These are phyloP conservation scores for Vultur gryphus DNA, from an alignment of 2,797 vertebrate species.

Conservation along the genomic window DNA sequence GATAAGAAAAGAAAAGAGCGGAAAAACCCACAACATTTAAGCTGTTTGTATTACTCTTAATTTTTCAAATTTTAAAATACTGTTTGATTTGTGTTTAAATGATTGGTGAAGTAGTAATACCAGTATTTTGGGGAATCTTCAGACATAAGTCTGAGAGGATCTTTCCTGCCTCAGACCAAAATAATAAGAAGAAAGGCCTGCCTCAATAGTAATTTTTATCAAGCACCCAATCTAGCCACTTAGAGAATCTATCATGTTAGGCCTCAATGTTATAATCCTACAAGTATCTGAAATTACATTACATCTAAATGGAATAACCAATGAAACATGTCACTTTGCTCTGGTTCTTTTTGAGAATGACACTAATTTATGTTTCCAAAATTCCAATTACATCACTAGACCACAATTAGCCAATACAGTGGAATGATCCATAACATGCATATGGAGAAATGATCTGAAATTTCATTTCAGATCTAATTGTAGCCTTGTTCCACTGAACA, in stretches of 20 bases:
- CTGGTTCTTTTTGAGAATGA: constrained; percentile 3
- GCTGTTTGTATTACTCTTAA: neutral
- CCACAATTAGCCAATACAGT: neutral
- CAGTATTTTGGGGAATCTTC: neutral
- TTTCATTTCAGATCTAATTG: neutral
- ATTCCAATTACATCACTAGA: neutral
- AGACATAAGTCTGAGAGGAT: neutral
- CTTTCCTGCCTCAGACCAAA: neutral
- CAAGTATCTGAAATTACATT: constrained; percentile 30
- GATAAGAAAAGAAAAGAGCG: neutral
- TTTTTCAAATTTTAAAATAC: neutral
- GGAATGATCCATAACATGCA: neutral
- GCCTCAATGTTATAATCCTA: neutral
- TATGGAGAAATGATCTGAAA: neutral
- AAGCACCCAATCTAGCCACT: neutral
- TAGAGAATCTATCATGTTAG: neutral
- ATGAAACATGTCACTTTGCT: neutral
- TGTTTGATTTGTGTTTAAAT: neutral
- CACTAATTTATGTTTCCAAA: constrained; percentile 29
- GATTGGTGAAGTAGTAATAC: neutral
- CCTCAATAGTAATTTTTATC: neutral
- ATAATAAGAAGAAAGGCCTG: neutral
- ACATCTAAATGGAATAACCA: constrained; percentile 9
- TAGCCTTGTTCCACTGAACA: neutral
- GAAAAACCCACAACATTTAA: neutral